Evolutionary conservation across 2,888 invertebrate species (phyloP).

Genomic region (Cataglyphis livida): DNA sequence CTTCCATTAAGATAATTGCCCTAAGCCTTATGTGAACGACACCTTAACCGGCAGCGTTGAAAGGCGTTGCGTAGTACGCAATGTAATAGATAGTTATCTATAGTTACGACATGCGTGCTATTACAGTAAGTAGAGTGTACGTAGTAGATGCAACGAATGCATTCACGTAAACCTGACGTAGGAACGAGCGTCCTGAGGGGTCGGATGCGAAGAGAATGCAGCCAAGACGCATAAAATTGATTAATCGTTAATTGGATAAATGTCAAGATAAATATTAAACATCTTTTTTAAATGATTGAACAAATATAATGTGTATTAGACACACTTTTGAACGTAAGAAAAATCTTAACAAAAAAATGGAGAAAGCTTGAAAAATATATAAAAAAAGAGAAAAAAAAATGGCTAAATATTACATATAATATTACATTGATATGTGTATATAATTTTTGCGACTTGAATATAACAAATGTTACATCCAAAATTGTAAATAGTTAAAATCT

Average conservation of each 20-base stretch:
- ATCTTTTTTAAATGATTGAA: background rate
- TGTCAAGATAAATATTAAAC: background rate
- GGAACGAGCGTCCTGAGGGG: background rate
- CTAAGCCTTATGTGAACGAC: slow-evolving; percentile 17
- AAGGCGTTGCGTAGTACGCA: slow-evolving; percentile 59
- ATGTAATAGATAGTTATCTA: slow-evolving; percentile 67
- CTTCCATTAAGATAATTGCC: background rate
- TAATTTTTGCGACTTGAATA: background rate
- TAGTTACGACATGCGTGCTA: slow-evolving; percentile 66
- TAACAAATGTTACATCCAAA: background rate
- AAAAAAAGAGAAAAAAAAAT: background rate
- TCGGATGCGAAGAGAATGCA: slow-evolving; percentile 39
- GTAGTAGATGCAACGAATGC: slow-evolving; percentile 56
- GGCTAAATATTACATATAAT: background rate
- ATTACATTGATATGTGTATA: background rate
- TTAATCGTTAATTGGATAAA: background rate
- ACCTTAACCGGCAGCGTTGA: slow-evolving; percentile 22
- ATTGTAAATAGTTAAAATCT: background rate
- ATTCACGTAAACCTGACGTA: slow-evolving; percentile 45
- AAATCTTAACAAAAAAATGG: background rate
- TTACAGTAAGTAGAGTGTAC: slow-evolving; percentile 56
- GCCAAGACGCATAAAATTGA: background rate
- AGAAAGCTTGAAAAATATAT: background rate
- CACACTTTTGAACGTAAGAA: background rate
- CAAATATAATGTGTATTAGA: background rate